Conservation (phyloP, 2,797 vertebrate species). For the Aselliscus stoliczkanus region DNA sequence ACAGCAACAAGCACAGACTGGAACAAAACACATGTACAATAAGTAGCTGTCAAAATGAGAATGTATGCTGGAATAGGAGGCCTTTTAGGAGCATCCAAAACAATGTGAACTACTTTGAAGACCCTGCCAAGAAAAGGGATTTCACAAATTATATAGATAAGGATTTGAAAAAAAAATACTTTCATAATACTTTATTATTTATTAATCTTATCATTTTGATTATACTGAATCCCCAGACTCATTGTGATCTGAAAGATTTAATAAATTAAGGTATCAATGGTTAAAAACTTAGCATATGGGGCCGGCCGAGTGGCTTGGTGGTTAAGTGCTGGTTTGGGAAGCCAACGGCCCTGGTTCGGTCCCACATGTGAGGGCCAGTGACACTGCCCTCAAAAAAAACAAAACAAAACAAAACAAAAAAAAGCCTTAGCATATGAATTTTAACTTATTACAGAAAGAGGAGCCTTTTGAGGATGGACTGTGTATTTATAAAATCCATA, state of each 20-base stretch:
- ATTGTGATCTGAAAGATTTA: neutral
- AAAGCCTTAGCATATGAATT: too few relatives aligned
- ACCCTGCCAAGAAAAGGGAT: neutral
- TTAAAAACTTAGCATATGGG: neutral
- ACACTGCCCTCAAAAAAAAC: too few relatives aligned
- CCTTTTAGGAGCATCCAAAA: neutral
- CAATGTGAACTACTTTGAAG: neutral
- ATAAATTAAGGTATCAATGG: conserved; percentile 1
- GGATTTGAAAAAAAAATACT: neutral
- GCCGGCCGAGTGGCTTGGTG: too few relatives aligned
- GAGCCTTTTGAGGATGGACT: neutral
- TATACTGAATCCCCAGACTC: neutral
- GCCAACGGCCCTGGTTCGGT: too few relatives aligned
- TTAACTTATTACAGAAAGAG: neutral
- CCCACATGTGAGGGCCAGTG: too few relatives aligned
- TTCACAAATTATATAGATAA: neutral
- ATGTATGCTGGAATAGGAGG: neutral
- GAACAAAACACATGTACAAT: neutral
- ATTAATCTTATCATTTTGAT: neutral
- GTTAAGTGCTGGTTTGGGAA: too few relatives aligned
- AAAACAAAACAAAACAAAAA: too few relatives aligned
- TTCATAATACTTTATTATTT: neutral
- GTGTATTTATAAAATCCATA: neutral
- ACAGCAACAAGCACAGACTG: neutral
- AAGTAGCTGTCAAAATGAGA: neutral